A percentile compares a stretch with the other conserved stretches of the same genome.
Conservation (phyloP, 2,797 vertebrate genomes). For the Hydrocynus forskahlii region DNA sequence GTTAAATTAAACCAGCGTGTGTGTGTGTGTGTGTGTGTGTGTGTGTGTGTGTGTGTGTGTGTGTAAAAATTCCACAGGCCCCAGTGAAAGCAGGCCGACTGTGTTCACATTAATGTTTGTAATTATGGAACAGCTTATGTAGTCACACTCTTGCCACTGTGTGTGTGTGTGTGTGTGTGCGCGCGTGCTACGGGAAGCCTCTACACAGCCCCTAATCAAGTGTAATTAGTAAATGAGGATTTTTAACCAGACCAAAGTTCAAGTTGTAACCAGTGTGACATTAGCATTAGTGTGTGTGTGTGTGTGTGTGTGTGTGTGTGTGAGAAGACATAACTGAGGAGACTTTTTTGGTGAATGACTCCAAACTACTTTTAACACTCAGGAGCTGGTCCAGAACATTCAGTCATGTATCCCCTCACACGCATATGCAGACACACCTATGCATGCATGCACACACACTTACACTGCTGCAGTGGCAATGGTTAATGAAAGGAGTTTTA, state of each 20-base stretch:
- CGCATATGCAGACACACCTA: neutral
- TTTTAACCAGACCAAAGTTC: conserved; percentile 34
- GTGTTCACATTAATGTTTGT: conserved; percentile 46
- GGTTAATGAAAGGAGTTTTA: no score
- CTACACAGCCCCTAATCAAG: conserved; percentile 1
- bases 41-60: conserved; percentile 19
- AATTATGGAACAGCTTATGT: conserved; percentile 45
- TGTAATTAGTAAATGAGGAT: conserved; percentile 42
- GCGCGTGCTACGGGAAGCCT: conserved; percentile 4
- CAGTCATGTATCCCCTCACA: no score
- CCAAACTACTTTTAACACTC: conserved; percentile 31
- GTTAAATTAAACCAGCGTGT: neutral
- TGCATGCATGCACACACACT: conserved; percentile 16
- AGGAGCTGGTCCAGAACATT: conserved; percentile 1
- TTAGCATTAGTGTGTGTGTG: no score
- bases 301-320: conserved; percentile 18
- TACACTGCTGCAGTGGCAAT: neutral
- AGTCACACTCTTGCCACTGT: conserved; percentile 36
- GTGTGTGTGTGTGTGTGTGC: conserved; percentile 28
- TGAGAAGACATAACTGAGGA: neutral
- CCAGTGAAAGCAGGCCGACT: conserved; percentile 41
- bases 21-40: conserved; percentile 34
- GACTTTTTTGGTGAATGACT: no score
- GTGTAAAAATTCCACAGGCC: conserved; percentile 50
- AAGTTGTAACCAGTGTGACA: conserved; percentile 26